phyloP scores from a whole-genome alignment of 2,888 invertebrate genomes.

The Taphrorychus bicolor region DNA sequence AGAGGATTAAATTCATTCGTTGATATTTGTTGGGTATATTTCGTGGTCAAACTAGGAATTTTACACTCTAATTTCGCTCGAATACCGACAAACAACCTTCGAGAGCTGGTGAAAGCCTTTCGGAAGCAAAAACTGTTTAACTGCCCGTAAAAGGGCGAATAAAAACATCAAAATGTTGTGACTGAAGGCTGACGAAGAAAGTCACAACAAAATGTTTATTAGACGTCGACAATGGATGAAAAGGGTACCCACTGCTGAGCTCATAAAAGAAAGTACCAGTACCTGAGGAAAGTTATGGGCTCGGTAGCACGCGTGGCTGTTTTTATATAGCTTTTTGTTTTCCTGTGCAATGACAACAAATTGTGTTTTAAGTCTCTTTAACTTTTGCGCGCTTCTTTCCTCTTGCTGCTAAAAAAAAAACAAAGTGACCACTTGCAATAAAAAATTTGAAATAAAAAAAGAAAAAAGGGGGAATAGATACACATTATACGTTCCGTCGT shows the following conservation, averaged over 20 bases:
- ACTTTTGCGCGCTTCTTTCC: too few relatives aligned
- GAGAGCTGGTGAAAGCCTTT: conserved; percentile 9
- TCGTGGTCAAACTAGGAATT: conserved; percentile 48
- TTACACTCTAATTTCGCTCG: conserved; percentile 41
- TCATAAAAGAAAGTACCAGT: conserved; percentile 13
- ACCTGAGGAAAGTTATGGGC: conserved; percentile 20
- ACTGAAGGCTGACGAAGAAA: conserved; percentile 24
- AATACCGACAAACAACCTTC: not conserved
- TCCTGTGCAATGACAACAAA: too few relatives aligned
- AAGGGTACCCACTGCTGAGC: too few relatives aligned
- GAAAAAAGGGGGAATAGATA: too few relatives aligned
- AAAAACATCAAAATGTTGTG: conserved; percentile 37
- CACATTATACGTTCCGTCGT: not conserved
- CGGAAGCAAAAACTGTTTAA: not conserved
- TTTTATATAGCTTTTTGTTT: not conserved
- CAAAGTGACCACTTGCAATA: not conserved
- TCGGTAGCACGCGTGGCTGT: conserved; percentile 21
- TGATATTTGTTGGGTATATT: conserved; percentile 42
- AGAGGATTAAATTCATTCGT: not conserved
- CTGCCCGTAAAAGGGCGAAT: conserved; percentile 12
- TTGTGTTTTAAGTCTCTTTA: too few relatives aligned
- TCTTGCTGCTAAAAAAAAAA: too few relatives aligned
- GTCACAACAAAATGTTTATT: conserved; percentile 31
- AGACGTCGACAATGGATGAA: conserved; percentile 6
- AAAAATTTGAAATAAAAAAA: too few relatives aligned